Evolutionary conservation across 1,140 invertebrate genomes (phyloP).

Genomic region (Drosophila grimshawi): DNA sequence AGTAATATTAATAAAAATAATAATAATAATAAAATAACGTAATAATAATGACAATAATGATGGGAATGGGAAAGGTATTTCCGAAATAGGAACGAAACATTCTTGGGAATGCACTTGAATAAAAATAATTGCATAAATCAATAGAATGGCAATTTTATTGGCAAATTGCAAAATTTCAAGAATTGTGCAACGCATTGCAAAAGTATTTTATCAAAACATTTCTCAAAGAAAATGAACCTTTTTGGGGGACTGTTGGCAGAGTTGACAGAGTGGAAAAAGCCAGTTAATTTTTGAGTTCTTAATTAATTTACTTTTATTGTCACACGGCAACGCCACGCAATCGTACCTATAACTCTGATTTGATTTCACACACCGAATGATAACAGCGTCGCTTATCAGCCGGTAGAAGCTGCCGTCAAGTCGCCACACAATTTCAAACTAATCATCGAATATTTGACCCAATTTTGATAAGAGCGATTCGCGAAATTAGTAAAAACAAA

Average conservation of each 20-base stretch:
- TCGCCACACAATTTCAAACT: constrained; percentile 42
- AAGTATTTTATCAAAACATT: neutral
- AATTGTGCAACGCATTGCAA: neutral
- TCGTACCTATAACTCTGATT: constrained; percentile 13
- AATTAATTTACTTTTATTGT: constrained; percentile 10
- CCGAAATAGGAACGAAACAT: no score
- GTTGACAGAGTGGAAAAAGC: neutral
- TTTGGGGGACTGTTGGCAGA: neutral
- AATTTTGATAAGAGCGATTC: constrained; percentile 69
- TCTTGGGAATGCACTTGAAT: no score
- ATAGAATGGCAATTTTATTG: no score
- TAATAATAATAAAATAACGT: no score
- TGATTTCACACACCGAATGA: neutral
- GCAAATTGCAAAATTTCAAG: no score
- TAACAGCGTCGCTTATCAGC: constrained; percentile 6
- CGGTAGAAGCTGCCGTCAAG: constrained; percentile 20
- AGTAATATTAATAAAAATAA: no score
- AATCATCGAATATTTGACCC: constrained; percentile 73
- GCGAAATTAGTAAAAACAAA: constrained; percentile 23
- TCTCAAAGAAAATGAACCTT: neutral
- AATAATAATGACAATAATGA: no score
- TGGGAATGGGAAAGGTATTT: no score
- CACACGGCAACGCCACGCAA: constrained; percentile 7
- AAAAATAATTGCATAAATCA: no score
- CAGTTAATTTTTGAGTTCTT: neutral